These are phyloP conservation scores for Lytechinus pictus DNA, from an alignment of 35 echinoderm and acorn worm genomes.

Conservation along the genomic window DNA sequence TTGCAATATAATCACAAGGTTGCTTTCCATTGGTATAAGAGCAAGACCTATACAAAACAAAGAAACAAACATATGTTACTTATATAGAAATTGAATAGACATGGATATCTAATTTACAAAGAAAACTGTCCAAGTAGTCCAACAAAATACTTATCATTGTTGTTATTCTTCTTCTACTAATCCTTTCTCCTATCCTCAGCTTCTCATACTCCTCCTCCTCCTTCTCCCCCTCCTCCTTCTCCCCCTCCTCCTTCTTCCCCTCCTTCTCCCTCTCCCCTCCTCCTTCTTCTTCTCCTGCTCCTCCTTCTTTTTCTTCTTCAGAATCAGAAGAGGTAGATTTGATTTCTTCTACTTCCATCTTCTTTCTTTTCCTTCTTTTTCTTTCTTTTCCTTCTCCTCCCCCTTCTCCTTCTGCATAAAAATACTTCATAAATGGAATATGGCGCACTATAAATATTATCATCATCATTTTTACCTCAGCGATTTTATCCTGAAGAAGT, in stretches of 20 bases:
- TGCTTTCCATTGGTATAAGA: not conserved
- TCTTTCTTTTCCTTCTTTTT: no score
- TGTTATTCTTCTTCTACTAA: not conserved
- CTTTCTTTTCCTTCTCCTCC: no score
- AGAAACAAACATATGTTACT: not conserved
- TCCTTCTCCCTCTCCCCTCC: not conserved
- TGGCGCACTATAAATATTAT: no score
- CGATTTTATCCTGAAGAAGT: conserved; percentile 88
- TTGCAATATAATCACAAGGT: not conserved
- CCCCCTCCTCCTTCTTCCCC: not conserved
- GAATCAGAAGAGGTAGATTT: no score
- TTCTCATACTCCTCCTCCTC: not conserved
- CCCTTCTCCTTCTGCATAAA: no score
- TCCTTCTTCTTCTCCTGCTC: not conserved
- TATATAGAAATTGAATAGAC: not conserved
- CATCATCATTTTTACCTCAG: conserved; percentile 65
- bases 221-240: not conserved
- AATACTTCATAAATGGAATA: not conserved
- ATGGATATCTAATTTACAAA: not conserved
- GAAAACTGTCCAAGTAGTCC: no score
- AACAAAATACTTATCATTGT: not conserved
- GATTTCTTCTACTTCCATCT: no score
- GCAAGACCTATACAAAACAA: not conserved
- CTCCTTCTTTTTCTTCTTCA: not conserved
- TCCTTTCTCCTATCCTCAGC: not conserved